phyloP scores from a whole-genome alignment of 2,797 vertebrate species.

The Muscicapa comitata region DNA sequence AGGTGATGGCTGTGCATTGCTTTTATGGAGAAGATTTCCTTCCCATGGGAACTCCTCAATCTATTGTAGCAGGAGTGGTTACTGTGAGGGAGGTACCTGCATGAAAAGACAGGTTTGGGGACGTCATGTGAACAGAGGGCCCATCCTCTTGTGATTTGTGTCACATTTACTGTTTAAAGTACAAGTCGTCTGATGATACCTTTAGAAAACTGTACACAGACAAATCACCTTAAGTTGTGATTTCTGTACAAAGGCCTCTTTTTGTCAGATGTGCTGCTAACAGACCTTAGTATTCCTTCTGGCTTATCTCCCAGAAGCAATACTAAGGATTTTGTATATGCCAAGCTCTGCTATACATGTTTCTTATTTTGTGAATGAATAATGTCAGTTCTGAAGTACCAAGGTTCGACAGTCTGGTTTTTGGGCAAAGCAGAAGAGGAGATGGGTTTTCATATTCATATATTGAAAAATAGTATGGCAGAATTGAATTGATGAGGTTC shows the following conservation, averaged over 20 bases:
- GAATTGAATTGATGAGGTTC: neutral
- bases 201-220: neutral
- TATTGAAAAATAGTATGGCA: neutral
- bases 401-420: neutral
- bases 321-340: neutral
- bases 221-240: neutral
- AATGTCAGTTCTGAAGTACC: neutral
- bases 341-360: neutral
- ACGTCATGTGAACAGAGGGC: neutral
- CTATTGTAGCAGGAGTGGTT: neutral
- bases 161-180: neutral
- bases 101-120: neutral
- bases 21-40: neutral
- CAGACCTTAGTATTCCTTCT: neutral
- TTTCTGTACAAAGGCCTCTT: neutral
- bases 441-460: neutral
- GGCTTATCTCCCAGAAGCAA: neutral
- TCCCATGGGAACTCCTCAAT: rapidly evolving
- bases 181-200: neutral
- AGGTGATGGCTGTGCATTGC: rapidly evolving
- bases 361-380: neutral
- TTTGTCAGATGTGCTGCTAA: neutral
- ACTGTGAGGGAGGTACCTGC: neutral
- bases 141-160: neutral
- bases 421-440: neutral